Evolutionary conservation across 2,888 invertebrate genomes (phyloP).

Genomic region (Parnassius smintheus): DNA sequence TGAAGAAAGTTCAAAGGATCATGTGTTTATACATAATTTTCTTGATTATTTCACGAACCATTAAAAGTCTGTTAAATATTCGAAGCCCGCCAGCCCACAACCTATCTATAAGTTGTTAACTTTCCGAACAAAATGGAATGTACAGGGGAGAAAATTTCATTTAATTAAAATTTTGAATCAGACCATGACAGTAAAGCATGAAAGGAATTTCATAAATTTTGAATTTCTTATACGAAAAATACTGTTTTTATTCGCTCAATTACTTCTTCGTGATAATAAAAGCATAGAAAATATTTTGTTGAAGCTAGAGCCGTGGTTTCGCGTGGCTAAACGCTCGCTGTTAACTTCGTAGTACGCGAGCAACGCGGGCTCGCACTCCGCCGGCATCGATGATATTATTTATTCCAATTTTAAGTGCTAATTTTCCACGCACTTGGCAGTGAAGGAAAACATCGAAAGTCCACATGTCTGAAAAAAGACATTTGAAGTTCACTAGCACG

Average conservation of each 20-base stretch:
- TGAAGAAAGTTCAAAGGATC: too few relatives aligned
- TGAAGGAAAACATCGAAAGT: too few relatives aligned
- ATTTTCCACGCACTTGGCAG: too few relatives aligned
- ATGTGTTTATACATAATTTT: not conserved
- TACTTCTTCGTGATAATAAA: not conserved
- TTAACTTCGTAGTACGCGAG: too few relatives aligned
- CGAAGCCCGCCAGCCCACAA: not conserved
- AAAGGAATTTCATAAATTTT: conserved; percentile 12
- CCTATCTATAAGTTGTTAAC: conserved; percentile 17
- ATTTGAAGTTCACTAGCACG: too few relatives aligned
- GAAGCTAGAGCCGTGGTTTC: too few relatives aligned
- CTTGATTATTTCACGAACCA: not conserved
- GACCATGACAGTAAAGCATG: conserved; percentile 1
- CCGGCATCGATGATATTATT: too few relatives aligned
- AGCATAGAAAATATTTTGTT: too few relatives aligned
- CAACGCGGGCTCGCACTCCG: too few relatives aligned
- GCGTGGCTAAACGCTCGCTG: too few relatives aligned
- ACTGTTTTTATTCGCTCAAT: not conserved
- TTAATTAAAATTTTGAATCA: conserved; percentile 22
- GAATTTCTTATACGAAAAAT: not conserved
- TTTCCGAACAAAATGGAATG: conserved; percentile 18
- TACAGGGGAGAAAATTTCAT: conserved; percentile 14
- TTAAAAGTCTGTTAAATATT: conserved; percentile 12
- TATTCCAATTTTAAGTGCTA: too few relatives aligned
- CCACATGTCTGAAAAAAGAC: too few relatives aligned